Base-by-base conservation (phyloP, 2,797 vertebrate genomes). In the Adrianichthys oophorus region DNA sequence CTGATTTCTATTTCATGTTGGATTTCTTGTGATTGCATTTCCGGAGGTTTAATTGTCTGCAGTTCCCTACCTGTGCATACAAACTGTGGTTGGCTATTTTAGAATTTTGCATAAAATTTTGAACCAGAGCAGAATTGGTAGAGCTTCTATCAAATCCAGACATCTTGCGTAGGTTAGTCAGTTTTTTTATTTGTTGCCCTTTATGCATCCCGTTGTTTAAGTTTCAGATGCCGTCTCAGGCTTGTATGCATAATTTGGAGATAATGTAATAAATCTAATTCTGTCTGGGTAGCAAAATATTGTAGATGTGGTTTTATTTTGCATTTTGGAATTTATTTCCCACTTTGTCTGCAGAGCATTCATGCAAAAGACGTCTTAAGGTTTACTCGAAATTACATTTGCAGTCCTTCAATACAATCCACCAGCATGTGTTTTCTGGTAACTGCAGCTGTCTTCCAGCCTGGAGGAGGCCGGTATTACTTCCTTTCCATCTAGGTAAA, bases 371-470 rank as follows among this genome's bases (percentile, higher is more conserved):
- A 19, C 50, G n/a, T 60, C n/a, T 15, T 4, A 43, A 54, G 23
- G 37, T 68, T 26, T 54, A 10, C 16, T 47, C 18, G 21, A 66
- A 14, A 54, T 62, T 64, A 41, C 55, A 52, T 24, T 51, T 43
- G 29, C 16, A 32, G 37, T 48, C 19, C 41, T 61, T 68, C 40
- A 49, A 18, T 15, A 26, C 32, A 44, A 58, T 37, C 48, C 24
- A 16, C 43, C 60, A 48, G 15, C 41, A 52, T 23, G 21, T 15
- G 5, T 26, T 53, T 44, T 41, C 26, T 21, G 21, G 32, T 29
- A 61, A 41, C 44, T 42, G 3, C 49, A 48, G 19, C 7, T 29
- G 32, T 63, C 12, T 56, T 16, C 17, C 17, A 40, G 13, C 12
- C 29, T 53, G 37, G 23, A 7, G 41, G 26, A 50, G 29, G 56